Conservation (phyloP, 1,140 invertebrate species). For the Cardiocondyla obscurior region DNA sequence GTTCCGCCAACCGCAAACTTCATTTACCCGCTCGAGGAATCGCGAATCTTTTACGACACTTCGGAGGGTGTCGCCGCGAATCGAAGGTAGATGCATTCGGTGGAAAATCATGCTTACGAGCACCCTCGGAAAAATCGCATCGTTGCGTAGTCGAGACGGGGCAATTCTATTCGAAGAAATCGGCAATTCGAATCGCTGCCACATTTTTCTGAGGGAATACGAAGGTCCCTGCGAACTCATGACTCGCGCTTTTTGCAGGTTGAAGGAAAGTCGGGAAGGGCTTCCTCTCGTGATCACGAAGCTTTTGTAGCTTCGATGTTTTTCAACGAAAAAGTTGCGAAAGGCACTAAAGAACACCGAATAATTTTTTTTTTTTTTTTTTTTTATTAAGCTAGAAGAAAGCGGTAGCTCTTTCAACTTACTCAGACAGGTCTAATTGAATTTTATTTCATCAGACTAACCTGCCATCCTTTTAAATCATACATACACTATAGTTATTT, state of each 20-base stretch:
- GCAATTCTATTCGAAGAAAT: slow-evolving; percentile 30
- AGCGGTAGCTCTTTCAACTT: not conserved
- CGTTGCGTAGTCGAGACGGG: slow-evolving; percentile 27
- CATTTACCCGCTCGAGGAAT: slow-evolving; percentile 44
- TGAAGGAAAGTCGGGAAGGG: not conserved
- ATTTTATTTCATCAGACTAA: not conserved
- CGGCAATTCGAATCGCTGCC: slow-evolving; percentile 37
- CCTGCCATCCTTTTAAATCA: not conserved
- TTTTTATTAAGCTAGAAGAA: slow-evolving; percentile 6
- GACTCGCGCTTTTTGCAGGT: slow-evolving; percentile 36
- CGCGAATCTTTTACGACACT: slow-evolving; percentile 48
- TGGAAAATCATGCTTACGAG: slow-evolving; percentile 58
- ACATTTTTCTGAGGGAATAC: slow-evolving; percentile 36
- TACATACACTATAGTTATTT: too few relatives aligned
- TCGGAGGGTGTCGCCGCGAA: slow-evolving; percentile 26
- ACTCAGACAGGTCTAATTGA: not conserved
- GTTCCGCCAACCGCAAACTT: slow-evolving; percentile 44
- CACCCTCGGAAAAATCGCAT: slow-evolving; percentile 41
- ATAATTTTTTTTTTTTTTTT: slow-evolving; percentile 27
- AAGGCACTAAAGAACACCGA: not conserved
- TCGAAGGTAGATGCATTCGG: slow-evolving; percentile 44
- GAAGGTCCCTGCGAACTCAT: slow-evolving; percentile 15
- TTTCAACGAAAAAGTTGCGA: slow-evolving; percentile 22
- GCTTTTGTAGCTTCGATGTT: slow-evolving; percentile 16
- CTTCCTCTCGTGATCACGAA: slow-evolving; percentile 40